Evolutionary conservation across 2,113 vertebrate species (phyloP).

Genomic region (Ctenodactylus gundi): DNA sequence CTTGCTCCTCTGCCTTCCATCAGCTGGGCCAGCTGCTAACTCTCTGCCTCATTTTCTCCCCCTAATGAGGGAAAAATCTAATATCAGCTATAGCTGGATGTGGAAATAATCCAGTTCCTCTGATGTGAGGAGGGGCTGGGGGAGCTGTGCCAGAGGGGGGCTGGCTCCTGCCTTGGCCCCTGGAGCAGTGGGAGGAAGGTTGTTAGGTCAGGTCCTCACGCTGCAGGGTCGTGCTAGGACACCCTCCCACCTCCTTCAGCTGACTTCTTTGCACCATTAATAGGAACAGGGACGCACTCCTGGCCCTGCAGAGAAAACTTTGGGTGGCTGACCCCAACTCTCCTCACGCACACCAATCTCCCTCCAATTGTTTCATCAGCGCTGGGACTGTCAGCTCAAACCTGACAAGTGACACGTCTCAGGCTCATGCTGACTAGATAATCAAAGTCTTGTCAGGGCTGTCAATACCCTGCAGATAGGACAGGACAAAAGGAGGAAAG

Average conservation of each 20-base stretch:
- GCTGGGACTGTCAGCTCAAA: slow-evolving; percentile 87
- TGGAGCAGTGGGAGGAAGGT: background rate
- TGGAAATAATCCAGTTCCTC: background rate
- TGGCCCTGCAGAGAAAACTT: slow-evolving; percentile 81
- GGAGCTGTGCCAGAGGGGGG: background rate
- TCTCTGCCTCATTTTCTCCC: slow-evolving; percentile 43
- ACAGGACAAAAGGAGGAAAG: slow-evolving; percentile 87
- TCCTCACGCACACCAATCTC: slow-evolving; percentile 85
- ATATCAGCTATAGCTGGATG: slow-evolving; percentile 36
- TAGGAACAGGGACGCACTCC: slow-evolving; percentile 82
- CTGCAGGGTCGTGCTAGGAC: background rate
- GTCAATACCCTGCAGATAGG: slow-evolving; percentile 94
- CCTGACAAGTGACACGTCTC: slow-evolving; percentile 95
- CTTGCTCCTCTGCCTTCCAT: background rate
- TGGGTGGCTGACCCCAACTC: slow-evolving; percentile 87
- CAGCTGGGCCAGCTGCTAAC: background rate
- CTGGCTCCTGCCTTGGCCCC: background rate
- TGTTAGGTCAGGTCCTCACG: background rate
- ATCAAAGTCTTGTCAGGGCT: slow-evolving; percentile 97
- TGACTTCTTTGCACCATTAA: slow-evolving; percentile 68
- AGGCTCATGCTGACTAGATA: slow-evolving; percentile 95
- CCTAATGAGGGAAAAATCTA: slow-evolving; percentile 51
- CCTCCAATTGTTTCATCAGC: slow-evolving; percentile 95
- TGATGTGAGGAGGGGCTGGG: background rate
- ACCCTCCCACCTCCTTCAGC: slow-evolving; percentile 26